phyloP scores from a whole-genome alignment of 2,888 invertebrate genomes.

The Lithophane semibrunnea region DNA sequence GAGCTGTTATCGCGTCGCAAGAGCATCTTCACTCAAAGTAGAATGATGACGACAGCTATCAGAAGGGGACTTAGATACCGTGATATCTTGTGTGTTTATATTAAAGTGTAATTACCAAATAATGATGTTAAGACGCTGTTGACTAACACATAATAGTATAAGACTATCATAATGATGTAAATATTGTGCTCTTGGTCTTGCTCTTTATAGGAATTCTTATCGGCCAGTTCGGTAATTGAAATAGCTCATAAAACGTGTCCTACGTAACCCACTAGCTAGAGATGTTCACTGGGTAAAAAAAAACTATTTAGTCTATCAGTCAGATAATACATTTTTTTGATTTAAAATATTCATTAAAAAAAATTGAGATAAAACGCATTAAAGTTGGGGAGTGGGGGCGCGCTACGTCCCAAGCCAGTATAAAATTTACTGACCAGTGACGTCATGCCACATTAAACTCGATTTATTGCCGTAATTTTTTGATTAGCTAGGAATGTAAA shows the following conservation, averaged over 20 bases:
- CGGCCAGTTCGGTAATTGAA: neutral
- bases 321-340: too few species aligned
- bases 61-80: conserved; percentile 32
- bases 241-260: neutral
- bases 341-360: too few species aligned
- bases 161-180: conserved; percentile 13
- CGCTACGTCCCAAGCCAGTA: too few species aligned
- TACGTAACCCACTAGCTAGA: too few species aligned
- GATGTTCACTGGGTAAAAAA: too few species aligned
- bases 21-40: conserved; percentile 15
- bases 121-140: conserved; percentile 4
- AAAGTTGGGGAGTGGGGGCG: too few species aligned
- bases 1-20: conserved; percentile 41
- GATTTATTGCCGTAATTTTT: too few species aligned
- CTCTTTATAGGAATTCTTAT: neutral
- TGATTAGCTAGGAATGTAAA: too few species aligned
- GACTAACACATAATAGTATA: neutral
- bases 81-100: conserved; percentile 47
- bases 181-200: neutral
- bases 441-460: too few species aligned
- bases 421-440: too few species aligned
- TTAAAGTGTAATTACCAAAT: conserved; percentile 27
- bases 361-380: too few species aligned
- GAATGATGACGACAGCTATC: conserved; percentile 30
- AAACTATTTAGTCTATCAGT: too few species aligned